Base-by-base conservation (phyloP, 2,797 vertebrate genomes). In the Oreochromis mossambicus region DNA sequence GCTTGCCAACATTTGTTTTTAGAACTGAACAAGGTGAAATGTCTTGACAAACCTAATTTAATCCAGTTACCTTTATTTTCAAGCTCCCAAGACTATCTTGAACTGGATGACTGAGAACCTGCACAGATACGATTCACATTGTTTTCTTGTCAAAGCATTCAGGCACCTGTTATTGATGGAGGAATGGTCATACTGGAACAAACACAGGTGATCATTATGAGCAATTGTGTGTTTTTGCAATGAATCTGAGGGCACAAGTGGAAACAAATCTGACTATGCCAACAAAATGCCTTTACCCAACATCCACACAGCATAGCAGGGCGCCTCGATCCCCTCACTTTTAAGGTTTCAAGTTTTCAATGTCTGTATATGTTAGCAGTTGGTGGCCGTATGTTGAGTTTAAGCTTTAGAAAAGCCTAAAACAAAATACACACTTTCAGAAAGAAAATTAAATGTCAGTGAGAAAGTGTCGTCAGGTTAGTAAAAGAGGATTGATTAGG, bases 351-450 rank as follows among this genome's bases (percentile, higher is more conserved):
- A 75, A 29, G 15, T 32, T 50, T 73, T 73, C 68, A 19, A 7
- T 32, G 68, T 50, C 43, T 75, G 26, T 46, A 26, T 17, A 21
- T 15, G 13, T 15, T 29, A 19, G 12, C 58, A 19, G 11, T 76
- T 77, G 8, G 17, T 73, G 50, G 48, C 32, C 52, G 15, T 78
- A 52, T 32, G 15, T 48, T 48, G 48, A 66, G 55, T 12, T 8
- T 11, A 34, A 56, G 12, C 68, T 88, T 87, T 26, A 21, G 6
- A 84, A 81, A 83, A 70, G 11, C 54, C 3, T 3, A 34, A 29
- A 58, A 5, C 38, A 75, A 84, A 32, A 83, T 29, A 19, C 26
- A 87, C 14, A 88, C 80, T 66, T 85, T 88, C 77, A 61, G 43
- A 36, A 4, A 5, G n/a, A 77, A 48, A n/a, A 52, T 58, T 50